These are phyloP conservation scores for Lanius ludovicianus DNA, from an alignment of 2,113 vertebrate species.

Conservation along the genomic window DNA sequence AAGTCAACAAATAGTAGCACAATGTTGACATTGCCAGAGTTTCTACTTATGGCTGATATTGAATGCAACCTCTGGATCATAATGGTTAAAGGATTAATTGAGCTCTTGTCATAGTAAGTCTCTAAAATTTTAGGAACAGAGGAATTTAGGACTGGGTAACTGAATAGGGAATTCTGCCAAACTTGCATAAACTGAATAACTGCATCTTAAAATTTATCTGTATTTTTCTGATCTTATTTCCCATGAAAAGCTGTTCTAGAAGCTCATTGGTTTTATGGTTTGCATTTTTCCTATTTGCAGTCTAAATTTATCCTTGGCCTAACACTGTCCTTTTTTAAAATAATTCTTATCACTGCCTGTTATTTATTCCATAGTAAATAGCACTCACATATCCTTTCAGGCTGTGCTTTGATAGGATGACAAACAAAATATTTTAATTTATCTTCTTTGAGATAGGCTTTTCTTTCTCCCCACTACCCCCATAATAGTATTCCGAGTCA, in stretches of 20 bases:
- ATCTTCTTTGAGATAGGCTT: background rate
- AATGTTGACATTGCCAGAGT: background rate
- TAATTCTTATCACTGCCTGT: background rate
- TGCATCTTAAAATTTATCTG: background rate
- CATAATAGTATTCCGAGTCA: background rate
- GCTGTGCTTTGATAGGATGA: slow-evolving; percentile 16
- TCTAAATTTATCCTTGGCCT: slow-evolving; percentile 23
- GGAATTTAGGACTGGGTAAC: background rate
- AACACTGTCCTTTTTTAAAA: slow-evolving; percentile 11
- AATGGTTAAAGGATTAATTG: background rate
- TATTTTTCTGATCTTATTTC: background rate
- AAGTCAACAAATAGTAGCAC: background rate
- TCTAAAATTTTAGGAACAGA: background rate
- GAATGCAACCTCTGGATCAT: background rate
- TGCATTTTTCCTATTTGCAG: slow-evolving; percentile 13
- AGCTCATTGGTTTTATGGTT: background rate
- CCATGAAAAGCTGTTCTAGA: background rate
- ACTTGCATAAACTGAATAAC: background rate
- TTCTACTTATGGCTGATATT: background rate
- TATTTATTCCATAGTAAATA: slow-evolving; percentile 29
- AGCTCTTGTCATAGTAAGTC: background rate
- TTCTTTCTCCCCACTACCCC: background rate
- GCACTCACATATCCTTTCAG: background rate
- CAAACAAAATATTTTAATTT: slow-evolving; percentile 18
- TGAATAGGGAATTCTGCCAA: background rate